Conservation (phyloP, 1,140 invertebrate genomes). For the Theocolax elegans region DNA sequence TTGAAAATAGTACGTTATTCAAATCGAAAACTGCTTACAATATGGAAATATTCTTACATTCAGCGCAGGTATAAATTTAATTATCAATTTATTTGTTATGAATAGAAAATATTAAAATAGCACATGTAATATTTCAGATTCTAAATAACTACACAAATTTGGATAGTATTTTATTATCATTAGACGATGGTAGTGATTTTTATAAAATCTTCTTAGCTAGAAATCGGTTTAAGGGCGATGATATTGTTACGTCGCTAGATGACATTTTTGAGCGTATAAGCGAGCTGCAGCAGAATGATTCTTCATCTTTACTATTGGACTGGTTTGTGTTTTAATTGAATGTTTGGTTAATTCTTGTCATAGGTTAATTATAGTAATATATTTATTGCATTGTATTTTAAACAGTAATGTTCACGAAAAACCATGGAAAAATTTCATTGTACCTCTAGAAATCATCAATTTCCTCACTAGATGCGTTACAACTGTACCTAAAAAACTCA, state of each 20-base stretch:
- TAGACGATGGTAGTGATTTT: slow-evolving; percentile 21
- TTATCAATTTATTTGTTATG: neutral
- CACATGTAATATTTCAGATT: slow-evolving; percentile 18
- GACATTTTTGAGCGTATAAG: slow-evolving; percentile 48
- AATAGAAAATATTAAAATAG: too few species aligned
- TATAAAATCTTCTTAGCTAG: slow-evolving; percentile 21
- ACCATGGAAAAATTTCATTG: slow-evolving; percentile 57
- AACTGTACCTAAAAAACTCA: slow-evolving; percentile 61
- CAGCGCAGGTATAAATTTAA: slow-evolving; percentile 21
- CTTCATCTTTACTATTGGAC: slow-evolving; percentile 50
- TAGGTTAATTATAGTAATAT: too few species aligned
- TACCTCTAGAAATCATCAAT: slow-evolving; percentile 61
- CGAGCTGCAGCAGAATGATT: slow-evolving; percentile 46
- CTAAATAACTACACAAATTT: slow-evolving; percentile 18
- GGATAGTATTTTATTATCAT: slow-evolving; percentile 5
- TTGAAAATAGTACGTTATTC: slow-evolving; percentile 1
- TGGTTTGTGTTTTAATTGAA: too few species aligned
- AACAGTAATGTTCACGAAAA: slow-evolving; percentile 53
- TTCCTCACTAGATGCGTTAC: slow-evolving; percentile 56
- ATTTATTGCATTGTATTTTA: too few species aligned
- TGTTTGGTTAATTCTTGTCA: too few species aligned
- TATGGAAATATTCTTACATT: slow-evolving; percentile 27
- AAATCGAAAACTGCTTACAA: neutral
- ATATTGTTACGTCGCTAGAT: neutral
- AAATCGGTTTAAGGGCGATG: slow-evolving; percentile 3